These are phyloP conservation scores for Tetanocera ferruginea DNA, from an alignment of 2,888 invertebrate genomes.

Conservation along the genomic window DNA sequence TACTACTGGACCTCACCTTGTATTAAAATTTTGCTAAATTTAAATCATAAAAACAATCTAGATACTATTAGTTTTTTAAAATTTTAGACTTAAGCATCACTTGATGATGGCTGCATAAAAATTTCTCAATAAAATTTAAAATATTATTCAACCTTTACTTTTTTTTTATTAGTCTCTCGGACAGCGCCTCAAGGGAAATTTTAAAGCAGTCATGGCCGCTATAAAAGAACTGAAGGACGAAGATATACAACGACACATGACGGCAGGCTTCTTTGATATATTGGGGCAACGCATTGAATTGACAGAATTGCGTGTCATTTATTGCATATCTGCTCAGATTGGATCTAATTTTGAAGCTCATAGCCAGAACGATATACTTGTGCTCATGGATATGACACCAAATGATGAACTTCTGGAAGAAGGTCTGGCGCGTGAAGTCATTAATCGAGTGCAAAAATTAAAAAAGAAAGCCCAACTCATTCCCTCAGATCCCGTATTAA, in stretches of 20 bases:
- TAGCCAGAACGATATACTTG: constrained; percentile 89
- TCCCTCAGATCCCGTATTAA: constrained; percentile 90
- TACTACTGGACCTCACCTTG: too few species aligned
- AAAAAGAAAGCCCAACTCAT: constrained; percentile 94
- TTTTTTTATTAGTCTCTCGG: constrained; percentile 73
- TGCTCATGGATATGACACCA: constrained; percentile 89
- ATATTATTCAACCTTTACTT: background rate
- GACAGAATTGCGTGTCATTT: constrained; percentile 84
- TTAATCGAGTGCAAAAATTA: constrained; percentile 95
- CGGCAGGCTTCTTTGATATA: constrained; percentile 79
- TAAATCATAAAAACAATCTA: too few species aligned
- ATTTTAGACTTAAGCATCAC: too few species aligned
- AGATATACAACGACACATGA: constrained; percentile 83
- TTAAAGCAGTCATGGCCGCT: constrained; percentile 86
- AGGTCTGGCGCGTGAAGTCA: constrained; percentile 94
- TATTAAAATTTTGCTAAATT: too few species aligned
- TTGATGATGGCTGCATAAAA: too few species aligned
- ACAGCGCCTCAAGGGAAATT: constrained; percentile 87
- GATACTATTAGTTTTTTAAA: too few species aligned
- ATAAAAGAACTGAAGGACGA: constrained; percentile 84
- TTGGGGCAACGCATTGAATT: constrained; percentile 82
- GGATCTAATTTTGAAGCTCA: constrained; percentile 87
- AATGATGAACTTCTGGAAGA: constrained; percentile 94
- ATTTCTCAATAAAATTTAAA: background rate
- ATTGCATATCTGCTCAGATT: constrained; percentile 62